Conservation (phyloP, 2,797 vertebrate genomes). For the Neosilurus mollespiculum region DNA sequence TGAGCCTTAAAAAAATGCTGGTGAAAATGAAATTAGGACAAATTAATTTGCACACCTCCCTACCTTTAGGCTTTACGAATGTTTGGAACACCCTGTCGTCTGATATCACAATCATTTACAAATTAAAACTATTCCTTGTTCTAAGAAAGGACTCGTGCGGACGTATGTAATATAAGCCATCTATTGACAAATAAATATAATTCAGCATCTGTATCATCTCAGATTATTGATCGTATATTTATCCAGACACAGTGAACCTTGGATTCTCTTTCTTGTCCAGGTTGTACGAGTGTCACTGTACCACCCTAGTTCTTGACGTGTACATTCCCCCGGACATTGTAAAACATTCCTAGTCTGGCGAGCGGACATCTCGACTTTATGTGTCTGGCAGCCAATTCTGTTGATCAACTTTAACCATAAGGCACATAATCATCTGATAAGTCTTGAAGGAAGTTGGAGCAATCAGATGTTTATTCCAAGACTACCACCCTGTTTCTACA, state of each 20-base stretch:
- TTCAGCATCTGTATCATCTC: background rate
- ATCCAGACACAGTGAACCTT: conserved; percentile 57
- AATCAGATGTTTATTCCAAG: conserved; percentile 84
- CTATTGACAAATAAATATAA: background rate
- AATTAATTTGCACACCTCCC: background rate
- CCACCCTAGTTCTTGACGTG: conserved; percentile 65
- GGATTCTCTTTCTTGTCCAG: conserved; percentile 48
- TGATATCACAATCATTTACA: background rate
- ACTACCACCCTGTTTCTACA: conserved; percentile 70
- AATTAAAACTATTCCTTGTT: background rate
- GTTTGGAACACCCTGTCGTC: background rate
- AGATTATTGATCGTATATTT: background rate
- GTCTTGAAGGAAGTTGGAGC: conserved; percentile 15
- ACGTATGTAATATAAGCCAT: background rate
- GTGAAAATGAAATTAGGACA: background rate
- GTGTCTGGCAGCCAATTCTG: conserved; percentile 52
- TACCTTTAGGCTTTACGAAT: background rate
- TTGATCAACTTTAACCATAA: conserved; percentile 22
- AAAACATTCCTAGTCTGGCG: conserved; percentile 70
- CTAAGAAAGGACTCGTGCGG: background rate
- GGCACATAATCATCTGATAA: conserved; percentile 18
- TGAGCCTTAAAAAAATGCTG: background rate
- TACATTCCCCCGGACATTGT: conserved; percentile 74
- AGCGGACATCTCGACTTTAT: conserved; percentile 35
- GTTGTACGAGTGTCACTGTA: conserved; percentile 46